Conservation (phyloP, 1,140 invertebrate species). For the Drosophila arizonae region DNA sequence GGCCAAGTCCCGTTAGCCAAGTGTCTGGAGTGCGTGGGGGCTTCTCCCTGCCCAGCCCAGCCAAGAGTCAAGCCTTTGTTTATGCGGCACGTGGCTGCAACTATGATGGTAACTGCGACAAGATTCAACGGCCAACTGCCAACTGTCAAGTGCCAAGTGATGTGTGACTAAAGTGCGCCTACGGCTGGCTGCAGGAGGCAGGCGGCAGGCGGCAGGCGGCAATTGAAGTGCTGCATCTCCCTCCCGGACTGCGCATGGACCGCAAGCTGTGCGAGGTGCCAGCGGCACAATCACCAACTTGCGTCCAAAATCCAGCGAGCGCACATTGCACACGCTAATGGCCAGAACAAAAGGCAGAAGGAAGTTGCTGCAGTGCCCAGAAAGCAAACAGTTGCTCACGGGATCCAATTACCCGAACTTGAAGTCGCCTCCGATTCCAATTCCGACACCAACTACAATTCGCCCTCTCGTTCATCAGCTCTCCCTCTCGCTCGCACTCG, state of each 20-base stretch:
- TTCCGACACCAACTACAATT: slow-evolving; percentile 12
- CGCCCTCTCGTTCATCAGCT: background rate
- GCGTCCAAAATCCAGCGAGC: slow-evolving; percentile 9
- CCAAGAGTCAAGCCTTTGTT: slow-evolving; percentile 75
- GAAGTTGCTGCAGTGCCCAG: slow-evolving; percentile 9
- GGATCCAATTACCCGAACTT: slow-evolving; percentile 68
- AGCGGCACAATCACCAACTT: slow-evolving; percentile 27
- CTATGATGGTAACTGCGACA: slow-evolving; percentile 4
- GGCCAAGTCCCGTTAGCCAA: slow-evolving; percentile 58
- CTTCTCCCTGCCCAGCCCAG: background rate
- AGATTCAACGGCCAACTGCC: slow-evolving; percentile 1
- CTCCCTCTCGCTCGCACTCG: no score
- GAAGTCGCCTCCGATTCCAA: slow-evolving; percentile 21
- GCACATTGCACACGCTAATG: slow-evolving; percentile 23
- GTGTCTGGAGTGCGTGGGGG: slow-evolving; percentile 24
- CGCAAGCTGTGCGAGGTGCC: slow-evolving; percentile 61
- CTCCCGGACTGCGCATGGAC: slow-evolving; percentile 32
- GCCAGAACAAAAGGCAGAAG: slow-evolving; percentile 37
- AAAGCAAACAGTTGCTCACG: slow-evolving; percentile 76
- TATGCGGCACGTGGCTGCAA: slow-evolving; percentile 28
- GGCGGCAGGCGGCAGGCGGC: background rate
- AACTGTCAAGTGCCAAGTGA: slow-evolving; percentile 43
- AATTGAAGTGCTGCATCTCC: background rate
- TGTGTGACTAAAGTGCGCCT: slow-evolving; percentile 75
- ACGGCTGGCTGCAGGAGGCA: slow-evolving; percentile 31